Percentiles rank a stretch among this genome's conserved stretches.
Evolutionary conservation across 2,888 invertebrate species (phyloP).

Genomic region (Cataglyphis altisquamis): DNA sequence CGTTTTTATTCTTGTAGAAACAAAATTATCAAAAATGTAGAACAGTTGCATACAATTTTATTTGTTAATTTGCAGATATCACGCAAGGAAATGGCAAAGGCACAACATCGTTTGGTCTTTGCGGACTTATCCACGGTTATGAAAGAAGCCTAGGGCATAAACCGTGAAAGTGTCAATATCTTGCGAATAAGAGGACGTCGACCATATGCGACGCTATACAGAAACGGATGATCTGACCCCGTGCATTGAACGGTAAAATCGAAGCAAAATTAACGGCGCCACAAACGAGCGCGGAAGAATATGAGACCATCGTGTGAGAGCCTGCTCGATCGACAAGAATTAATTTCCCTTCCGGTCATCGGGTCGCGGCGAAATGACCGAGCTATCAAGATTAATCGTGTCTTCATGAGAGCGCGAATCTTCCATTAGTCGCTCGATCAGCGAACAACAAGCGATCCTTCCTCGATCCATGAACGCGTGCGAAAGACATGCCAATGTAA

Average conservation of each 20-base stretch:
- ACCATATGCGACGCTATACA: constrained; percentile 10
- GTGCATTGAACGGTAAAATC: constrained; percentile 49
- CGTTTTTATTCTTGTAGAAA: neutral
- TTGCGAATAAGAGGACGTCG: constrained; percentile 51
- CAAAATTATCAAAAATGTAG: neutral
- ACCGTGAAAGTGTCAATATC: constrained; percentile 59
- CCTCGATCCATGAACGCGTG: constrained; percentile 41
- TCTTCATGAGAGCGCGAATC: constrained; percentile 39
- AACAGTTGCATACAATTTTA: neutral
- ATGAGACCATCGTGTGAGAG: constrained; percentile 35
- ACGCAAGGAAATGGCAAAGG: constrained; percentile 34
- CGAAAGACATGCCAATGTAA: constrained; percentile 1
- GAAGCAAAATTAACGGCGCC: constrained; percentile 51
- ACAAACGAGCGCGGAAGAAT: constrained; percentile 33
- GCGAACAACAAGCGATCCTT: constrained; percentile 36
- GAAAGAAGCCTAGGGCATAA: constrained; percentile 47
- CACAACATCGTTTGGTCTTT: constrained; percentile 49
- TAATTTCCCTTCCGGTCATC: constrained; percentile 50
- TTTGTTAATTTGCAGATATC: constrained; percentile 64
- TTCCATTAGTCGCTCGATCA: constrained; percentile 48
- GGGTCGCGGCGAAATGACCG: constrained; percentile 42
- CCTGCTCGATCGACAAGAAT: constrained; percentile 45
- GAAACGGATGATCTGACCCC: constrained; percentile 35
- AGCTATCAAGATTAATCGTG: constrained; percentile 41
- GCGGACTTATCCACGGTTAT: constrained; percentile 41